These are phyloP conservation scores for Sphaerodactylus townsendi DNA, from an alignment of 2,113 vertebrate genomes.

Conservation along the genomic window DNA sequence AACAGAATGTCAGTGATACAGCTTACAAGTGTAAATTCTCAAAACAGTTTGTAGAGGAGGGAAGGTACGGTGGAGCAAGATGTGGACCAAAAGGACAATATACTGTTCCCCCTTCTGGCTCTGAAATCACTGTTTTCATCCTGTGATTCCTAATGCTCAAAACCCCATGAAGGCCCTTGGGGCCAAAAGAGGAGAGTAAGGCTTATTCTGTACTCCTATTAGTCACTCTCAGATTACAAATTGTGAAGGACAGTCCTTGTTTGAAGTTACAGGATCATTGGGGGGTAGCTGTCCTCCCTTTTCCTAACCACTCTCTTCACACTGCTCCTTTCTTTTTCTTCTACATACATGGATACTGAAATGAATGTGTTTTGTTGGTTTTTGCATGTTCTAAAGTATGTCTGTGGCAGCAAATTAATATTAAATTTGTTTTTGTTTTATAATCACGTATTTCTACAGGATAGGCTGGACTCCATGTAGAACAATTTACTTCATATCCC, in stretches of 20 bases:
- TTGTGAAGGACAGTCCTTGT: too few relatives aligned
- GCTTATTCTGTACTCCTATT: too few relatives aligned
- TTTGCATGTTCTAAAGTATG: constrained; percentile 3
- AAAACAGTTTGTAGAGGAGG: not conserved
- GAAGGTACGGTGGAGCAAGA: not conserved
- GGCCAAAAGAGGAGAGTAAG: too few relatives aligned
- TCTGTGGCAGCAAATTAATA: constrained; percentile 16
- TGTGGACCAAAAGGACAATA: not conserved
- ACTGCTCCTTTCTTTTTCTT: too few relatives aligned
- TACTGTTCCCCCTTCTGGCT: not conserved
- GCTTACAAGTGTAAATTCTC: not conserved
- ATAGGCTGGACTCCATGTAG: not conserved
- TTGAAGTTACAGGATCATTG: too few relatives aligned
- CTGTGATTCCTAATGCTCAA: too few relatives aligned
- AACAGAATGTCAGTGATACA: not conserved
- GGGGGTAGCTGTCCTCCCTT: too few relatives aligned
- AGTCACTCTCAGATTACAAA: too few relatives aligned
- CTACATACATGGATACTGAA: not conserved
- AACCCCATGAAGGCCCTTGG: too few relatives aligned
- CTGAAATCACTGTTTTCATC: not conserved
- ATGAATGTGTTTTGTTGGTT: not conserved
- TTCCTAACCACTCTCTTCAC: too few relatives aligned
- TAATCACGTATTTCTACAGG: constrained; percentile 41
- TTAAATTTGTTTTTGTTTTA: not conserved
- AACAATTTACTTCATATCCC: constrained; percentile 10